Evolutionary conservation across 2,888 invertebrate species (phyloP).

Genomic region (Melolontha melolontha): DNA sequence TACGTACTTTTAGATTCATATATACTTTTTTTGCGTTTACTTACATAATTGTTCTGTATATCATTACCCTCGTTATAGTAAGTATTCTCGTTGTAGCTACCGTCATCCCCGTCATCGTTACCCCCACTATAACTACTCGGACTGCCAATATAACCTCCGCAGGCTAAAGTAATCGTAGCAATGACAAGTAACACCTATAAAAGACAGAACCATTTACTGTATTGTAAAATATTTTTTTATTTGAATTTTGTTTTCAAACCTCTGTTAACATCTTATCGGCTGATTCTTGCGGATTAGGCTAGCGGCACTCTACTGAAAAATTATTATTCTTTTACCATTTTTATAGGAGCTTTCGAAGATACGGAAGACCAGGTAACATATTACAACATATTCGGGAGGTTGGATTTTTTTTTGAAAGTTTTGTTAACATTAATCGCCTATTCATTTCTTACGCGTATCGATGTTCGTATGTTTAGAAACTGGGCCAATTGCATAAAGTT

Average conservation of each 20-base stretch:
- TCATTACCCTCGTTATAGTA: conserved; percentile 16
- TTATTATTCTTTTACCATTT: no score
- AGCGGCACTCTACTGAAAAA: no score
- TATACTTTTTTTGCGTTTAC: not conserved
- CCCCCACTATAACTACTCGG: not conserved
- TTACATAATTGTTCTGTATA: not conserved
- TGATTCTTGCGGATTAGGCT: no score
- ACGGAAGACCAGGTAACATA: not conserved
- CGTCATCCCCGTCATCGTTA: conserved; percentile 15
- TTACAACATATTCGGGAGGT: not conserved
- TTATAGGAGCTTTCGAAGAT: no score
- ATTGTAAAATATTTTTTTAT: not conserved
- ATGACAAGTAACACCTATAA: conserved; percentile 10
- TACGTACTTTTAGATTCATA: no score
- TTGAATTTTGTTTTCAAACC: not conserved
- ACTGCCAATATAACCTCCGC: not conserved
- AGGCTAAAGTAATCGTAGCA: not conserved
- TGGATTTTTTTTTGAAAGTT: conserved; percentile 23
- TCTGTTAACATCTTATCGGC: not conserved
- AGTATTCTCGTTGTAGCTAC: conserved; percentile 8
- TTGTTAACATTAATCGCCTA: conserved; percentile 1
- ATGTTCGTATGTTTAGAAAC: not conserved
- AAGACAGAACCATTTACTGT: not conserved
- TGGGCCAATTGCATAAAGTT: no score
- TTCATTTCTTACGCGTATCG: conserved; percentile 14